phyloP scores from a whole-genome alignment of 1,140 invertebrate species.

The Mya arenaria region DNA sequence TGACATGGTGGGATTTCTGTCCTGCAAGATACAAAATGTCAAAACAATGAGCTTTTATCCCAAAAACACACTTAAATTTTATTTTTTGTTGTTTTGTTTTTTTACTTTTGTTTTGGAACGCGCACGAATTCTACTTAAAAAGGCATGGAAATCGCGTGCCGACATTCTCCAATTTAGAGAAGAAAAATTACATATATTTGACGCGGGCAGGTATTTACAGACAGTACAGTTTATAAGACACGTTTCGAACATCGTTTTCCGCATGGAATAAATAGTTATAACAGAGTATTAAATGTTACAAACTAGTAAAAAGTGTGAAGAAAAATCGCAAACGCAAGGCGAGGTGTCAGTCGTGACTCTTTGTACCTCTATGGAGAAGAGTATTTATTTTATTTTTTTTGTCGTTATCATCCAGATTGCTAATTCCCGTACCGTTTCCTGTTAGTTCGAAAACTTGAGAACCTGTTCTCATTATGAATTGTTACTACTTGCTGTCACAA shows the following conservation, averaged over 20 bases:
- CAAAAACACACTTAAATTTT: neutral
- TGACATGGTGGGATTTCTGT: constrained; percentile 53
- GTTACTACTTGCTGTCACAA: too few relatives aligned
- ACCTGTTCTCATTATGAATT: too few relatives aligned
- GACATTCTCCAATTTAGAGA: neutral
- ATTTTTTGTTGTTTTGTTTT: too few relatives aligned
- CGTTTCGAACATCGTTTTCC: neutral
- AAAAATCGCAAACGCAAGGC: constrained; percentile 46
- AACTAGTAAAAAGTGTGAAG: constrained; percentile 42
- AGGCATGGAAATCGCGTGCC: neutral
- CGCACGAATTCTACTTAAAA: neutral
- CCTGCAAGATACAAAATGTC: constrained; percentile 5
- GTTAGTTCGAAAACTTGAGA: too few relatives aligned
- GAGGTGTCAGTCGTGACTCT: constrained; percentile 50
- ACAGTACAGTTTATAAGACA: neutral
- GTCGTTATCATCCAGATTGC: neutral
- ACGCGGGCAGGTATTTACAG: neutral
- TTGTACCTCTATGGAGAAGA: constrained; percentile 26
- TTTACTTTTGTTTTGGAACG: too few relatives aligned
- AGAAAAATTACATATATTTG: neutral
- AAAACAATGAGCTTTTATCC: neutral
- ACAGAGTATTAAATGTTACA: neutral
- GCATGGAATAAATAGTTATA: too few relatives aligned
- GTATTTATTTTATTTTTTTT: neutral
- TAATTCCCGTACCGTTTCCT: too few relatives aligned